A percentile compares a stretch with the other conserved stretches of the same genome.
Evolutionary conservation across 2,113 vertebrate species (phyloP).

Genomic region (Syngnathus floridae): DNA sequence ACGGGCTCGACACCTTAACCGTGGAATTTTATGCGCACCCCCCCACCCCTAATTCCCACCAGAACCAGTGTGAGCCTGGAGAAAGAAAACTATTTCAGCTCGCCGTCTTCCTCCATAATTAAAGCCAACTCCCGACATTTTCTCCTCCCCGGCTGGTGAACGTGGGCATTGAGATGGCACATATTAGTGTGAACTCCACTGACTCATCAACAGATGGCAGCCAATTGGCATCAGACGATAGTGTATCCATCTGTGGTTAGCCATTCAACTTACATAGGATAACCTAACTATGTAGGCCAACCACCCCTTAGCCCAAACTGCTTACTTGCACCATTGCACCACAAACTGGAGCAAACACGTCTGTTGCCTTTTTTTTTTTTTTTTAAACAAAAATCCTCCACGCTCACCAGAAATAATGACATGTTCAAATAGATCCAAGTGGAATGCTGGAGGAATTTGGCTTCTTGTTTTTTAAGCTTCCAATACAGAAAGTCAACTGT

Average conservation of each 20-base stretch:
- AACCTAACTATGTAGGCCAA: constrained; percentile 53
- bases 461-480: constrained; percentile 30
- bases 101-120: constrained; percentile 44
- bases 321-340: constrained; percentile 36
- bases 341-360: constrained; percentile 44
- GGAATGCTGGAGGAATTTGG: constrained; percentile 23
- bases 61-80: constrained; percentile 27
- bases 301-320: constrained; percentile 24
- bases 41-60: constrained; percentile 51
- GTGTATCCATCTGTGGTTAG: constrained; percentile 32
- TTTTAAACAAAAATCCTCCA: constrained; percentile 5
- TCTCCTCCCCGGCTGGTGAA: constrained; percentile 47
- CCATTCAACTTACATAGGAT: constrained; percentile 52
- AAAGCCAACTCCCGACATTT: constrained; percentile 57
- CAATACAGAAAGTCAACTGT: constrained; percentile 34
- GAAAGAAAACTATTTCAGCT: constrained; percentile 15
- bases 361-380: constrained; percentile 20
- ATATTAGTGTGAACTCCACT: constrained; percentile 57
- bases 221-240: constrained; percentile 54
- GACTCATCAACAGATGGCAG: constrained; percentile 63
- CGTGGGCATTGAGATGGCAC: constrained; percentile 62
- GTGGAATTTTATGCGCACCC: constrained; percentile 53
- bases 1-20: constrained; percentile 48
- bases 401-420: constrained; percentile 35
- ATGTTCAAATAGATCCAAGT: constrained; percentile 35